Evolutionary conservation across 2,888 invertebrate genomes (phyloP).

Genomic region (Drosophila picticornis): DNA sequence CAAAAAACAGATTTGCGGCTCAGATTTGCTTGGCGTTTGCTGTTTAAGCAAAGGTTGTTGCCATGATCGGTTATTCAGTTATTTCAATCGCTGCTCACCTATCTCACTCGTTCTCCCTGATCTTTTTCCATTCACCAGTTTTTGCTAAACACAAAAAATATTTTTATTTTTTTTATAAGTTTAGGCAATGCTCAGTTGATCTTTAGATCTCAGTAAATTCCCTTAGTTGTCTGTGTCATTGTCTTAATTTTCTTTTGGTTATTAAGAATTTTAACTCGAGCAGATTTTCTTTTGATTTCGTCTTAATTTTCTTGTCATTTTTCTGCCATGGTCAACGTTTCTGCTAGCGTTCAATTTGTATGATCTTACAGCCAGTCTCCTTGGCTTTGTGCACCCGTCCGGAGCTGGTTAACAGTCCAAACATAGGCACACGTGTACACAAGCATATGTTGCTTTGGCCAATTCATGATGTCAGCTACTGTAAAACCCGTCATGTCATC

Average conservation of each 20-base stretch:
- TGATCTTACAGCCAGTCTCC: constrained; percentile 22
- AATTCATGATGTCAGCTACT: constrained; percentile 66
- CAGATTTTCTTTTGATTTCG: background rate
- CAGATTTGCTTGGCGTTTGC: constrained; percentile 30
- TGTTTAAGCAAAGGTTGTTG: constrained; percentile 35
- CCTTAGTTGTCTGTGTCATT: background rate
- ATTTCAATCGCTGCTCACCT: background rate
- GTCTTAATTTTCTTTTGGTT: background rate
- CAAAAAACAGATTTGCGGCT: constrained; percentile 28
- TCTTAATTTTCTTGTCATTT: background rate
- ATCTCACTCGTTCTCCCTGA: background rate
- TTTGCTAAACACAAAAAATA: background rate
- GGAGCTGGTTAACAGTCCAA: constrained; percentile 28
- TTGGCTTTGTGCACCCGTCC: constrained; percentile 24
- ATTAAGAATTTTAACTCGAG: background rate
- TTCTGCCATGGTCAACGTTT: constrained; percentile 7
- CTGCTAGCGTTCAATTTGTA: constrained; percentile 4
- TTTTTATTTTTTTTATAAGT: background rate
- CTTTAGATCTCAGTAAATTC: background rate
- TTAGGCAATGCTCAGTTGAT: background rate
- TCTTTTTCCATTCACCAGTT: background rate
- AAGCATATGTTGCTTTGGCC: constrained; percentile 34
- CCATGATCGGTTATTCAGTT: constrained; percentile 44
- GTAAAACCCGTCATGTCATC: constrained; percentile 48
- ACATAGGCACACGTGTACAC: background rate